Percentiles rank a stretch among this genome's conserved stretches.
phyloP scores from a whole-genome alignment of 2,888 invertebrate genomes.

The Ectobius pallidus region DNA sequence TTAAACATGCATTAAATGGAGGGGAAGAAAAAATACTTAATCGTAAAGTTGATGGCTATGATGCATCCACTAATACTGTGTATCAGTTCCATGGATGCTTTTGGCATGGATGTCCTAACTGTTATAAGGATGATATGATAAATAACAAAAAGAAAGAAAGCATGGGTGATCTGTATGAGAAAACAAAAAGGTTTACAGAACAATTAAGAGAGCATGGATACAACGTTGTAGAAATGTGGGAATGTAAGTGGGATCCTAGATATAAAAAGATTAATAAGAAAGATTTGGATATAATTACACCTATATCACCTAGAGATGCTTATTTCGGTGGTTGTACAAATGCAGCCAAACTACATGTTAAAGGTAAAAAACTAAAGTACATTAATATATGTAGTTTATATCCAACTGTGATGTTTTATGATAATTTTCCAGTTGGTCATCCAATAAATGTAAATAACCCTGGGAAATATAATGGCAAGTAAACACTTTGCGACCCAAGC shows the following conservation, averaged over 20 bases:
- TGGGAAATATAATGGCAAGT: too few species aligned
- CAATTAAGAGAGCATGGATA: neutral
- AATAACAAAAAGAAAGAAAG: neutral
- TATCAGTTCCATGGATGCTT: neutral
- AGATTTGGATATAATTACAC: neutral
- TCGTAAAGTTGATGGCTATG: neutral
- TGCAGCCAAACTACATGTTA: neutral
- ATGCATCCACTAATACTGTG: neutral
- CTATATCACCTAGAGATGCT: neutral
- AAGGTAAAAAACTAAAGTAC: neutral
- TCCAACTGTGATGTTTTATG: too few species aligned
- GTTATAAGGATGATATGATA: neutral
- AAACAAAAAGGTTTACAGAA: neutral
- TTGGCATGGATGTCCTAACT: neutral
- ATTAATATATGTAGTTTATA: constrained; percentile 1
- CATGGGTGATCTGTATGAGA: neutral
- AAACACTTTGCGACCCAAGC: too few species aligned
- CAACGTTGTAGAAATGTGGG: neutral
- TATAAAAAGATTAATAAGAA: neutral
- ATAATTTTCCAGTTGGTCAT: too few species aligned
- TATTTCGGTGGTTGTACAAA: too few species aligned
- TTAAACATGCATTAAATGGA: neutral
- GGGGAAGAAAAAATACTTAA: too few species aligned
- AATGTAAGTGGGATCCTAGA: neutral
- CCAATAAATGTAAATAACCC: neutral